Conservation (phyloP, 2,113 vertebrate genomes). For the Phocoena phocoena region DNA sequence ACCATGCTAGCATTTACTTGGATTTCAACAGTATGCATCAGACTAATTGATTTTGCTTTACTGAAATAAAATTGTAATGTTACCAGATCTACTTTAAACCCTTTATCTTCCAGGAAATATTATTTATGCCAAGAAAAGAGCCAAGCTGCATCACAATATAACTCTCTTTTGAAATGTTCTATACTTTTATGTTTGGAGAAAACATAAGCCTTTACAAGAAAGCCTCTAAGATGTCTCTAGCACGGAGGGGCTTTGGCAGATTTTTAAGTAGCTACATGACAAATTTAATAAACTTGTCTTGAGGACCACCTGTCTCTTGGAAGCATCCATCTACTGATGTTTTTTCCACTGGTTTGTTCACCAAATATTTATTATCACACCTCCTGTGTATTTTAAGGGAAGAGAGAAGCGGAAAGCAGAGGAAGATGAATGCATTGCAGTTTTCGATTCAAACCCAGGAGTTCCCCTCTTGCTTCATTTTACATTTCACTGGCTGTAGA, state of each 20-base stretch:
- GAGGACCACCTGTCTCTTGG: not conserved
- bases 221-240: not conserved
- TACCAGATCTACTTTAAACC: slow-evolving; percentile 52
- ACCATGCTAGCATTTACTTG: slow-evolving; percentile 48
- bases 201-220: not conserved
- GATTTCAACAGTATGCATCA: slow-evolving; percentile 53
- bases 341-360: not conserved
- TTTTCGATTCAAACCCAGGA: not conserved
- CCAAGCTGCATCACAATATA: not conserved
- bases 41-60: slow-evolving; percentile 62
- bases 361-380: not conserved
- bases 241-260: not conserved
- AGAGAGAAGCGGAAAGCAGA: not conserved
- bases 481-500: not conserved
- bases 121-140: not conserved
- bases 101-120: not conserved
- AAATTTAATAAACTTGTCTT: not conserved
- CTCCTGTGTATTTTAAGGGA: not conserved
- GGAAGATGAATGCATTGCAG: accelerated
- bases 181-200: not conserved
- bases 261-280: slow-evolving; percentile 11
- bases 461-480: not conserved
- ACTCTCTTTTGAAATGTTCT: not conserved
- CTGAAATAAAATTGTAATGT: slow-evolving; percentile 58
- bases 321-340: not conserved